Conservation (phyloP, 1,140 invertebrate genomes). For the Goniozus legneri region DNA sequence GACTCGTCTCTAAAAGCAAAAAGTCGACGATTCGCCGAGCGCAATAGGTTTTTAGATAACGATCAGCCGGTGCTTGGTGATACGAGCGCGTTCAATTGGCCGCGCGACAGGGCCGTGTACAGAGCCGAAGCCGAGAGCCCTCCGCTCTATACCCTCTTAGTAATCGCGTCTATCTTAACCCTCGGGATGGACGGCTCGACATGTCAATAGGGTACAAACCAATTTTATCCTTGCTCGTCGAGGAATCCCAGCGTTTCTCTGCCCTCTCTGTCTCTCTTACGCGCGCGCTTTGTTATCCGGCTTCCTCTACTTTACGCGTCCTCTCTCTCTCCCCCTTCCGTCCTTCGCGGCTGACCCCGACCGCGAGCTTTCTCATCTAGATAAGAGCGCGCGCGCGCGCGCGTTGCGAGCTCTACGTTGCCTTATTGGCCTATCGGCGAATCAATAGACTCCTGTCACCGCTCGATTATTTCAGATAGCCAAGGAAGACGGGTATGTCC, state of each 20-base stretch:
- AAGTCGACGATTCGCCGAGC: background rate
- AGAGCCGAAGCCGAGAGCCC: constrained; percentile 5
- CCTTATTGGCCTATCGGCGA: constrained; percentile 33
- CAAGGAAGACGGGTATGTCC: constrained; percentile 13
- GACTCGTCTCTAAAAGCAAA: too few species aligned
- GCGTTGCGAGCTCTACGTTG: constrained; percentile 3
- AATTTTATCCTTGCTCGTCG: constrained; percentile 24
- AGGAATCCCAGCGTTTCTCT: too few species aligned
- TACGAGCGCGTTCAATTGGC: constrained; percentile 22
- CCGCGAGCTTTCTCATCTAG: constrained; percentile 17
- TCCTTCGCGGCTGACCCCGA: constrained; percentile 5
- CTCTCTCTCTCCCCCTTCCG: background rate
- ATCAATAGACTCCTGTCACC: constrained; percentile 27
- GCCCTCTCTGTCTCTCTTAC: too few species aligned
- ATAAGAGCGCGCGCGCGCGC: too few species aligned
- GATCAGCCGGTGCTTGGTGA: constrained; percentile 20
- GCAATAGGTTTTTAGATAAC: constrained; percentile 25
- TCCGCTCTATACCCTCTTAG: too few species aligned
- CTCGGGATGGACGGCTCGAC: constrained; percentile 21
- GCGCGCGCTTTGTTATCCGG: too few species aligned
- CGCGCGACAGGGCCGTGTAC: constrained; percentile 4
- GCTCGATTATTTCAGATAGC: constrained; percentile 27
- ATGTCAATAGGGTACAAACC: constrained; percentile 27
- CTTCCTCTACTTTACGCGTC: background rate
- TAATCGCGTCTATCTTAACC: constrained; percentile 25